phyloP scores from a whole-genome alignment of 2,888 invertebrate species.

The Temnothorax rugatulus region DNA sequence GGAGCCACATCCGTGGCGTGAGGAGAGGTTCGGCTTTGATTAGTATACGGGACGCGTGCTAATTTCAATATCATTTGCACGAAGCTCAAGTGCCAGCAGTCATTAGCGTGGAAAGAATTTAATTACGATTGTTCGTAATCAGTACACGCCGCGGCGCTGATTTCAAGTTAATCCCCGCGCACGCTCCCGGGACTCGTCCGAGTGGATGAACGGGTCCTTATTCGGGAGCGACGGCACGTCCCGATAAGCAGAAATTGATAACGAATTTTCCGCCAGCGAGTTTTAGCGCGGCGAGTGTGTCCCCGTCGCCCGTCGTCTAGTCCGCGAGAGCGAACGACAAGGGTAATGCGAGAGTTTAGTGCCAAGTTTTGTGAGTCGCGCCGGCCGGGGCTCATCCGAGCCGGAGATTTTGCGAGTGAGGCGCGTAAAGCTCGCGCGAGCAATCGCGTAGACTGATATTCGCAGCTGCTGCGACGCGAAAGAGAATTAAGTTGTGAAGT shows the following conservation, averaged over 20 bases:
- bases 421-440: conserved; percentile 50
- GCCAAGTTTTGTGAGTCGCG: conserved; percentile 42
- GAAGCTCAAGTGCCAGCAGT: conserved; percentile 67
- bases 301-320: conserved; percentile 10
- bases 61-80: conserved; percentile 75
- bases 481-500: conserved; percentile 61
- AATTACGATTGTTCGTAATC: conserved; percentile 71
- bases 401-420: conserved; percentile 52
- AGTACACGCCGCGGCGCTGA: conserved; percentile 50
- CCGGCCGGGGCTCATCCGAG: conserved; percentile 14
- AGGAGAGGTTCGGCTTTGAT: conserved; percentile 63
- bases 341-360: conserved; percentile 51
- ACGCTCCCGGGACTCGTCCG: conserved; percentile 53
- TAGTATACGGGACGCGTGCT: conserved; percentile 72
- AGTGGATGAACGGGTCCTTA: conserved; percentile 52
- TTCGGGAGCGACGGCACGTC: conserved; percentile 53
- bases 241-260: conserved; percentile 56
- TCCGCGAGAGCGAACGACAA: conserved; percentile 51
- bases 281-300: conserved; percentile 9
- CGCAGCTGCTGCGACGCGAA: conserved; percentile 51
- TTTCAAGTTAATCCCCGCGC: conserved; percentile 63
- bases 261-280: conserved; percentile 50
- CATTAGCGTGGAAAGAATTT: conserved; percentile 74
- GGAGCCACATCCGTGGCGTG: conserved; percentile 63
- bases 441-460: conserved; percentile 54